Evolutionary conservation across 1,140 invertebrate species (phyloP).

Genomic region (Spodoptera frugiperda): DNA sequence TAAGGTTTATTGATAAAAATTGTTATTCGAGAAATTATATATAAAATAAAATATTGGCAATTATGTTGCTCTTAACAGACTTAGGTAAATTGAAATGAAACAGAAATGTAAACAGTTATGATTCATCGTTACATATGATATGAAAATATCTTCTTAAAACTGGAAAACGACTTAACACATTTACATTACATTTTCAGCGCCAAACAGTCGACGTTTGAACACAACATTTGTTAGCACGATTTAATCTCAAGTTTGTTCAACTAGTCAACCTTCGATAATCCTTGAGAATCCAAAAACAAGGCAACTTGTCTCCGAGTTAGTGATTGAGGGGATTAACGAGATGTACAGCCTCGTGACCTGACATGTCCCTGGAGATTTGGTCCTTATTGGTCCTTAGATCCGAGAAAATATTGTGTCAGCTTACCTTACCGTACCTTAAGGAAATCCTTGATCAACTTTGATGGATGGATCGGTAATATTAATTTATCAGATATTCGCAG

Average conservation of each 20-base stretch:
- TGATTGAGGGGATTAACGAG: constrained; percentile 35
- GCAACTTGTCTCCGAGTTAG: constrained; percentile 27
- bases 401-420: constrained; percentile 32
- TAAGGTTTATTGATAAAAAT: too few relatives aligned
- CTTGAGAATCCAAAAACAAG: constrained; percentile 6
- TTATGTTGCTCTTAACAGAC: too few relatives aligned
- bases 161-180: too few relatives aligned
- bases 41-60: too few relatives aligned
- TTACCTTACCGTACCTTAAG: constrained; percentile 6
- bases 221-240: too few relatives aligned
- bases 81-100: too few relatives aligned
- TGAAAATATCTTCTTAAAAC: too few relatives aligned
- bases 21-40: too few relatives aligned
- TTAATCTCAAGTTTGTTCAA: not conserved
- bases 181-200: too few relatives aligned
- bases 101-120: too few relatives aligned
- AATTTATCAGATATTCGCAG: not conserved
- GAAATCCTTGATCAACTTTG: constrained; percentile 13
- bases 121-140: too few relatives aligned
- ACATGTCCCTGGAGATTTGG: not conserved
- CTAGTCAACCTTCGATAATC: not conserved
- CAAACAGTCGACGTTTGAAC: too few relatives aligned
- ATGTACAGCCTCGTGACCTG: constrained; percentile 7
- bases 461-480: not conserved
- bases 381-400: not conserved